phyloP scores from a whole-genome alignment of 1,140 invertebrate species.

The Drosophila nigromelanica region DNA sequence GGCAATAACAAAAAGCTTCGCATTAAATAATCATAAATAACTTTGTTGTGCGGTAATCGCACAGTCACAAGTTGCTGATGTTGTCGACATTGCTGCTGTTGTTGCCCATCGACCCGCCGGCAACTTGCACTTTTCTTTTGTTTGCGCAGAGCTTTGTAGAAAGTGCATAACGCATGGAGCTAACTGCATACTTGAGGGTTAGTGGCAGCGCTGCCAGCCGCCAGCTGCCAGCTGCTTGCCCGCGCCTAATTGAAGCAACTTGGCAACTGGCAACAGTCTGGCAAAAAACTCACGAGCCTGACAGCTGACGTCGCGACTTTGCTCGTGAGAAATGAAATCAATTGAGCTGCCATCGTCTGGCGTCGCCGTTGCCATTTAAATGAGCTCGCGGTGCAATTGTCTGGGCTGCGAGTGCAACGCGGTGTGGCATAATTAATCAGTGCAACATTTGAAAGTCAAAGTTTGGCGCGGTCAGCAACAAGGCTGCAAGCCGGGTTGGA shows the following conservation, averaged over 20 bases:
- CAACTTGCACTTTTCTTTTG: slow-evolving; percentile 63
- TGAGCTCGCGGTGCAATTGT: slow-evolving; percentile 18
- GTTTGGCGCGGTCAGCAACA: slow-evolving; percentile 58
- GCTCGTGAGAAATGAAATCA: slow-evolving; percentile 75
- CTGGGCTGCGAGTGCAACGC: slow-evolving; percentile 2
- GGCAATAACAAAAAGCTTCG: slow-evolving; percentile 45
- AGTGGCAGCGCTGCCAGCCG: background rate
- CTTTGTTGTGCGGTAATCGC: slow-evolving; percentile 47
- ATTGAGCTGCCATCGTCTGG: slow-evolving; percentile 56
- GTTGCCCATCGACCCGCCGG: slow-evolving; percentile 43
- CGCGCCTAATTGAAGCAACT: slow-evolving; percentile 39
- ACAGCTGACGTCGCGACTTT: slow-evolving; percentile 37
- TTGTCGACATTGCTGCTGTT: slow-evolving; percentile 12
- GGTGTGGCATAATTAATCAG: slow-evolving; percentile 65
- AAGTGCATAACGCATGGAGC: slow-evolving; percentile 52
- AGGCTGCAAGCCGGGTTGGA: no score
- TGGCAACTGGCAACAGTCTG: slow-evolving; percentile 17
- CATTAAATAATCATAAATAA: slow-evolving; percentile 82
- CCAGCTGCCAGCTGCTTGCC: slow-evolving; percentile 6
- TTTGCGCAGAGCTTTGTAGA: slow-evolving; percentile 42
- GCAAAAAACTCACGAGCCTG: slow-evolving; percentile 35
- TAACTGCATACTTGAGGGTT: slow-evolving; percentile 3
- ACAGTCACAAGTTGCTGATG: slow-evolving; percentile 19
- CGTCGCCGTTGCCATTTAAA: slow-evolving; percentile 31
- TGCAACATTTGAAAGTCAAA: slow-evolving; percentile 70